Conservation (phyloP, 2,797 vertebrate species). For the Anguilla pacifica region DNA sequence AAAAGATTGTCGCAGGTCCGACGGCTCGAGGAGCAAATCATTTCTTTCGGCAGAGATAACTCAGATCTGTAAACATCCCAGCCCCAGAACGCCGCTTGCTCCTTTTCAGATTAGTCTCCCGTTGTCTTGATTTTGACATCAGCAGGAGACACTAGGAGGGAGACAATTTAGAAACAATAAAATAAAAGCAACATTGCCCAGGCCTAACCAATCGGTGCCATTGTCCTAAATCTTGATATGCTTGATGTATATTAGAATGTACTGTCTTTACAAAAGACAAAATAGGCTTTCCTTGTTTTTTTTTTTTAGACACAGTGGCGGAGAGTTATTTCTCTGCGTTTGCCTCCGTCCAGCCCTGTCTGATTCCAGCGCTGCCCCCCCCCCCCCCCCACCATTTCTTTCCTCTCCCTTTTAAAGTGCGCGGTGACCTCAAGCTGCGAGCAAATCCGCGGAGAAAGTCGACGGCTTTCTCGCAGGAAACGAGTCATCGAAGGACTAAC, state of each 20-base stretch:
- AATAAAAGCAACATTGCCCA: not conserved
- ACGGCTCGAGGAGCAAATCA: not conserved
- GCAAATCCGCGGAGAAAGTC: constrained; percentile 50
- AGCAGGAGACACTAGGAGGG: not conserved
- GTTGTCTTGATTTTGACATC: not conserved
- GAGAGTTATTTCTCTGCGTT: constrained; percentile 42
- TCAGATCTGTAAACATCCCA: constrained; percentile 28
- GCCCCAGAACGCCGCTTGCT: not conserved
- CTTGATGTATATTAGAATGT: not conserved
- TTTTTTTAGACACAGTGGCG: not conserved
- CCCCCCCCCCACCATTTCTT: not conserved
- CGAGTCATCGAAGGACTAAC: constrained; percentile 45
- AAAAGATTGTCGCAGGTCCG: not conserved
- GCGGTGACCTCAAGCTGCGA: constrained; percentile 63
- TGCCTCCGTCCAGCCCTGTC: constrained; percentile 49
- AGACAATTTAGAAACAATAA: not conserved
- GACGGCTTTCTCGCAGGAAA: constrained; percentile 40
- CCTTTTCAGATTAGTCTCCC: not conserved
- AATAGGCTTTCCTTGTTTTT: not conserved
- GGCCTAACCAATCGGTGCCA: not conserved
- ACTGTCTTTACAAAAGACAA: not conserved
- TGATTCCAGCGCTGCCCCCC: constrained; percentile 40
- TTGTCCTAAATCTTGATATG: not conserved
- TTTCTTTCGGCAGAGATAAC: constrained; percentile 25
- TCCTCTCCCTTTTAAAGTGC: constrained; percentile 54